Percentiles rank a stretch among this genome's conserved stretches.
phyloP scores from a whole-genome alignment of 2,113 vertebrate genomes.

The Oriolus oriolus region DNA sequence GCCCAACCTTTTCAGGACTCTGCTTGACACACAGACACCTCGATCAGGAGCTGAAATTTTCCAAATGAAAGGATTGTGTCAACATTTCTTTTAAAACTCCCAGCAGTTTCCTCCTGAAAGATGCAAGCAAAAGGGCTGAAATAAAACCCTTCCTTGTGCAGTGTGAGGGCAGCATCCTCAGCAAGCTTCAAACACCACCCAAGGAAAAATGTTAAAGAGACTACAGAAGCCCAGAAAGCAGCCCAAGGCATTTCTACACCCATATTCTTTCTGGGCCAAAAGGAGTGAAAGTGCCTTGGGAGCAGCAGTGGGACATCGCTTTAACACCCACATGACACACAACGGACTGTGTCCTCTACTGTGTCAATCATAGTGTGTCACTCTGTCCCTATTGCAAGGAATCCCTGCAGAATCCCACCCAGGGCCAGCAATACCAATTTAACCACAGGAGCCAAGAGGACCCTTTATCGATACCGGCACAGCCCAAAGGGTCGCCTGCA shows the following conservation, averaged over 20 bases:
- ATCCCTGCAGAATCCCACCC: neutral
- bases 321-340: neutral
- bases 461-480: neutral
- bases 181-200: neutral
- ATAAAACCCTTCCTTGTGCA: neutral
- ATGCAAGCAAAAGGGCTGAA: neutral
- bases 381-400: neutral
- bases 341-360: neutral
- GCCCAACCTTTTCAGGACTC: neutral
- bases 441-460: neutral
- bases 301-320: neutral
- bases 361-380: neutral
- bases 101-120: constrained; percentile 1
- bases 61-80: neutral
- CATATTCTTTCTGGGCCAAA: neutral
- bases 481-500: neutral
- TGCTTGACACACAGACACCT: neutral
- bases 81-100: neutral
- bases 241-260: neutral
- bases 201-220: neutral
- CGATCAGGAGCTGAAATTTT: neutral
- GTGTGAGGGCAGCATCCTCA: neutral
- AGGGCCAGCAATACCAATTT: neutral
- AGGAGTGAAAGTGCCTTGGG: neutral
- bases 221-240: neutral